Conservation (phyloP, 2,113 vertebrate genomes). For the Cygnus buccinator region DNA sequence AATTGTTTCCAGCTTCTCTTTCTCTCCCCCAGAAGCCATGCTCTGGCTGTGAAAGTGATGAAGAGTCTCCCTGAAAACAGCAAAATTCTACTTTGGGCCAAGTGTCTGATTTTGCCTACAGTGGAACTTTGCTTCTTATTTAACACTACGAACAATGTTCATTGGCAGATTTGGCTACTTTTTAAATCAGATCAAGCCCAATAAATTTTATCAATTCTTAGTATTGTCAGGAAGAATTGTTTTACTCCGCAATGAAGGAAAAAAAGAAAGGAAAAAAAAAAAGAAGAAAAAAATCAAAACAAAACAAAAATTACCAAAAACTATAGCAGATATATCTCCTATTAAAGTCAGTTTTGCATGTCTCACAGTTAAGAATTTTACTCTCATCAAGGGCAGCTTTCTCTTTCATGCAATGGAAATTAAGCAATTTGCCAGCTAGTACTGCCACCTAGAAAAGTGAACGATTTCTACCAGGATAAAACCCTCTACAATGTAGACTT, state of each 20-base stretch:
- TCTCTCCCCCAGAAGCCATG: neutral
- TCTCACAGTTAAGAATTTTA: neutral
- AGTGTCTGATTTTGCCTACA: neutral
- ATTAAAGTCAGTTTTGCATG: neutral
- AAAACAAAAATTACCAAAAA: neutral
- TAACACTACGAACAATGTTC: neutral
- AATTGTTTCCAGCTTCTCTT: conserved; percentile 1
- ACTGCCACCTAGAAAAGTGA: neutral
- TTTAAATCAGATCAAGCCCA: neutral
- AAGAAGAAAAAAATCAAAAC: neutral
- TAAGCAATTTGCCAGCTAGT: conserved; percentile 18
- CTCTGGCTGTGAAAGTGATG: conserved; percentile 29
- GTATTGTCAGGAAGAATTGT: neutral
- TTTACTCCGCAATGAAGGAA: neutral
- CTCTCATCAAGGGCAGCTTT: conserved; percentile 11
- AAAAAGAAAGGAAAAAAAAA: neutral
- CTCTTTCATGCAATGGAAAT: neutral
- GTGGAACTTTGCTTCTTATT: neutral
- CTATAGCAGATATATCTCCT: neutral
- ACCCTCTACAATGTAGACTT: neutral
- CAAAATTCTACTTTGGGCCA: neutral
- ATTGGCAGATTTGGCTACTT: neutral
- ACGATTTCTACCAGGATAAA: conserved; percentile 38
- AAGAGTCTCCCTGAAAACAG: neutral
- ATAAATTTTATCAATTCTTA: neutral